These are phyloP conservation scores for Embiotoca jacksoni DNA, from an alignment of 2,113 vertebrate genomes.

Conservation along the genomic window DNA sequence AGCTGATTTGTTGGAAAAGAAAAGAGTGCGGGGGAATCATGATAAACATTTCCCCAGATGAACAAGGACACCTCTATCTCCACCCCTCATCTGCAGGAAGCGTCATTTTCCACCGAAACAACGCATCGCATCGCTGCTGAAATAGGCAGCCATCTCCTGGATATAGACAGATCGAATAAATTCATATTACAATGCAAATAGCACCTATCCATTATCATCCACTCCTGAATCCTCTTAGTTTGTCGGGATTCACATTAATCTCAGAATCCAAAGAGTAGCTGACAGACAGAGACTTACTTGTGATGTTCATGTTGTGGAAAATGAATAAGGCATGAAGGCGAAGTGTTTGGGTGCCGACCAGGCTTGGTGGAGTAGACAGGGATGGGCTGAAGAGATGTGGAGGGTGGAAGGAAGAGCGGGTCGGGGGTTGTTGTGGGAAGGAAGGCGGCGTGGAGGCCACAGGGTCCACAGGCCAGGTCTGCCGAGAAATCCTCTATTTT, in stretches of 20 bases:
- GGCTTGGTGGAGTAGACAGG: constrained; percentile 37
- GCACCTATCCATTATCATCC: constrained; percentile 60
- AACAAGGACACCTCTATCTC: constrained; percentile 66
- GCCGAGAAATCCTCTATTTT: constrained; percentile 53
- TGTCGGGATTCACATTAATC: constrained; percentile 65
- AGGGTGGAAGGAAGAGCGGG: constrained; percentile 8
- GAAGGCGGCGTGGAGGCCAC: constrained; percentile 48
- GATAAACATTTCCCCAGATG: constrained; percentile 67
- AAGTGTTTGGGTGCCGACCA: constrained; percentile 63
- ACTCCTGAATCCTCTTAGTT: constrained; percentile 56
- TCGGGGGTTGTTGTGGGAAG: constrained; percentile 26
- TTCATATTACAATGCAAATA: constrained; percentile 72
- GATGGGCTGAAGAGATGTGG: constrained; percentile 11
- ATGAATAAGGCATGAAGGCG: constrained; percentile 75
- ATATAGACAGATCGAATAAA: constrained; percentile 45
- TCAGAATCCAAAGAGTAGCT: constrained; percentile 44
- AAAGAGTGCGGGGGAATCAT: constrained; percentile 39
- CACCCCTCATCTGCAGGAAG: constrained; percentile 44
- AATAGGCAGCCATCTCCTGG: constrained; percentile 31
- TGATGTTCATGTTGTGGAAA: constrained; percentile 64
- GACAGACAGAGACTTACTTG: constrained; percentile 50
- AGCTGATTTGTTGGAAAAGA: constrained; percentile 59
- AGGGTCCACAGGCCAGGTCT: constrained; percentile 66
- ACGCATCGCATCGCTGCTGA: constrained; percentile 46
- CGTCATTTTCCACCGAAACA: constrained; percentile 43